phyloP scores from a whole-genome alignment of 1,140 invertebrate genomes.

The Luehdorfia chinensis region DNA sequence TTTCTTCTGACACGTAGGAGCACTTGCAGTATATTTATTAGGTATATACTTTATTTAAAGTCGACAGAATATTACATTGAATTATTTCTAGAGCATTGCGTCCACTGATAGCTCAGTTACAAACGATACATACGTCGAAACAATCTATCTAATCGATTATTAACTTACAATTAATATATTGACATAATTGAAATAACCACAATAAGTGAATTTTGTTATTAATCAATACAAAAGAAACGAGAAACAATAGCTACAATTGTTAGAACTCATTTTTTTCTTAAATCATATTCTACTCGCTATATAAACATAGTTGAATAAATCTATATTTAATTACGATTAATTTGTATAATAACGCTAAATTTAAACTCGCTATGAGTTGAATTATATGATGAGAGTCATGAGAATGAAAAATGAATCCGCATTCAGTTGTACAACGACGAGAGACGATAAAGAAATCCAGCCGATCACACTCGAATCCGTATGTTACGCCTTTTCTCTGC shows the following conservation, averaged over 20 bases:
- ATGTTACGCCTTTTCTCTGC: no score
- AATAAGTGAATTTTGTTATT: slow-evolving; percentile 34
- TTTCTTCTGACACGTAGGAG: background rate
- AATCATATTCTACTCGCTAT: slow-evolving; percentile 42
- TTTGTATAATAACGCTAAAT: slow-evolving; percentile 54
- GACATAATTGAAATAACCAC: slow-evolving; percentile 69
- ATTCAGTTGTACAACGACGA: background rate
- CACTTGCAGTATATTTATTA: slow-evolving; percentile 23
- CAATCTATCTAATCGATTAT: slow-evolving; percentile 56
- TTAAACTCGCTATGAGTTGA: slow-evolving; percentile 17
- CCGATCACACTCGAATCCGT: no score
- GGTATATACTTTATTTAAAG: slow-evolving; percentile 59
- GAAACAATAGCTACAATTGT: slow-evolving; percentile 31
- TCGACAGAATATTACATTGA: slow-evolving; percentile 66
- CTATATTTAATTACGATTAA: slow-evolving; percentile 53
- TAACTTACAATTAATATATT: slow-evolving; percentile 46
- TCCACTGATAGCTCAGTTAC: slow-evolving; percentile 61
- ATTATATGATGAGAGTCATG: background rate
- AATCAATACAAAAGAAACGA: slow-evolving; percentile 38
- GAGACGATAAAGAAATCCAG: background rate
- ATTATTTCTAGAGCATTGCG: slow-evolving; percentile 52
- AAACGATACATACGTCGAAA: slow-evolving; percentile 52
- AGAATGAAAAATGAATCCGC: background rate
- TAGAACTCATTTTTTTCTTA: slow-evolving; percentile 37
- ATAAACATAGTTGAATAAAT: slow-evolving; percentile 52